A percentile compares a stretch with the other conserved stretches of the same genome.
Evolutionary conservation across 2,113 vertebrate species (phyloP).

Genomic region (Siniperca chuatsi): DNA sequence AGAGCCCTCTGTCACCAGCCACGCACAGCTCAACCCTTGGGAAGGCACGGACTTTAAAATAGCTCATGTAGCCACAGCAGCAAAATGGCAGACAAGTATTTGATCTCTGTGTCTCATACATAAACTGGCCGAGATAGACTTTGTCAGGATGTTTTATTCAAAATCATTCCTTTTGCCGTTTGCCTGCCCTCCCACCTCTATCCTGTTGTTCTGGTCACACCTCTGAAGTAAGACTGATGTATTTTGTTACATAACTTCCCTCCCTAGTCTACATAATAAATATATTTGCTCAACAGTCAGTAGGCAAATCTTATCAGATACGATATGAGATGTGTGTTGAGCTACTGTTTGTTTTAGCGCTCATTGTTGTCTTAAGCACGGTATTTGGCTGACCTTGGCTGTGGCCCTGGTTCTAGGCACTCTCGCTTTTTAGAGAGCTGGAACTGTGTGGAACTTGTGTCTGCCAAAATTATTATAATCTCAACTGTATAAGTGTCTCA

Average conservation of each 20-base stretch:
- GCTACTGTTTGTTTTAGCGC: conserved; percentile 66
- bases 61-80: conserved; percentile 33
- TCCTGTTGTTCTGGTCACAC: conserved; percentile 9
- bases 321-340: conserved; percentile 18
- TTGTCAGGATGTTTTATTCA: conserved; percentile 25
- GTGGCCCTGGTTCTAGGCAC: conserved; percentile 8
- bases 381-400: conserved; percentile 68
- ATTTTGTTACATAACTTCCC: conserved; percentile 50
- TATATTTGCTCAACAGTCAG: conserved; percentile 54
- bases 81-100: conserved; percentile 14
- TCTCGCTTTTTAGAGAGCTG: conserved; percentile 40
- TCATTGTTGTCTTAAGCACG: conserved; percentile 60
- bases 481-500: background rate
- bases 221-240: background rate
- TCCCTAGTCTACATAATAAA: conserved; percentile 23
- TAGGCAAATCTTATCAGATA: conserved; percentile 53
- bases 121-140: background rate
- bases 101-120: conserved; percentile 19
- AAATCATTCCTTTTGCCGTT: conserved; percentile 36
- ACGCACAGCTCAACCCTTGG: conserved; percentile 17
- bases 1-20: conserved; percentile 47
- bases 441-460: background rate
- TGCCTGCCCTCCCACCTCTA: background rate
- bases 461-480: conserved; percentile 7
- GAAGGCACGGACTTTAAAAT: conserved; percentile 54